These are phyloP conservation scores for Chromobotia macracanthus DNA, from an alignment of 2,797 vertebrate species.

Conservation along the genomic window DNA sequence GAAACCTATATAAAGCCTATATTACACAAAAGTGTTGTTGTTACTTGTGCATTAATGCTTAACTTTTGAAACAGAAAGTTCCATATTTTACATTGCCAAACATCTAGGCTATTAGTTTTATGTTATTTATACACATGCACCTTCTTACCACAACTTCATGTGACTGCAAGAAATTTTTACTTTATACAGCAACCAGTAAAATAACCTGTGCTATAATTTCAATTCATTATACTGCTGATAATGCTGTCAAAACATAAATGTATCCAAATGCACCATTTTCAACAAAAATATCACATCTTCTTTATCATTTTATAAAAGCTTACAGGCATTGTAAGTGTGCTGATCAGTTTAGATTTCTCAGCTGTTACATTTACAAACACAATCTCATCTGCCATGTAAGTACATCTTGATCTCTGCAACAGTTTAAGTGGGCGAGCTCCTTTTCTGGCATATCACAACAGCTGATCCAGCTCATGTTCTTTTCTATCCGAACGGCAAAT, in stretches of 20 bases:
- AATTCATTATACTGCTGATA: constrained; percentile 1
- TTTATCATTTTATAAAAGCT: too few species aligned
- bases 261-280: too few species aligned
- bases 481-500: constrained; percentile 60
- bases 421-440: constrained; percentile 65
- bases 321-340: background rate
- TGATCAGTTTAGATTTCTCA: background rate
- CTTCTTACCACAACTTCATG: too few species aligned
- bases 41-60: background rate
- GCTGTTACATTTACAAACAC: constrained; percentile 5
- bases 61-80: too few species aligned
- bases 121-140: background rate
- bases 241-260: background rate
- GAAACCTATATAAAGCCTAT: background rate
- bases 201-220: background rate
- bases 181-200: background rate
- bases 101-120: background rate
- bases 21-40: background rate
- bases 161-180: background rate
- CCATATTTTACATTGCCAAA: too few species aligned
- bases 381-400: constrained; percentile 55
- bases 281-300: too few species aligned
- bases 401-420: constrained; percentile 61
- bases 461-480: constrained; percentile 64
- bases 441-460: constrained; percentile 61